Base-by-base conservation (phyloP, 2,888 invertebrate genomes). In the Acrobasis repandana region DNA sequence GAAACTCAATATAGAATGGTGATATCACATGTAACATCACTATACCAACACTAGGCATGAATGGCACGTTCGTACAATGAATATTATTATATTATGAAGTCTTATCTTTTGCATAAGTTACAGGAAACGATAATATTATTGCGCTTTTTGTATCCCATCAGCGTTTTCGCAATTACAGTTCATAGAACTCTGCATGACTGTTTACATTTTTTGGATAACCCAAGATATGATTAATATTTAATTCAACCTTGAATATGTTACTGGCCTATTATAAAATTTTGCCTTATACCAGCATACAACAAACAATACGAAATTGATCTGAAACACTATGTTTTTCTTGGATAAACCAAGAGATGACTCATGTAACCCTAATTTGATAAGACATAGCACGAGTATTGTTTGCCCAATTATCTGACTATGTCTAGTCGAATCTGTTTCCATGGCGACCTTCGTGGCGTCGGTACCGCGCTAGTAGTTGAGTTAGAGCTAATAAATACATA, bases 141-240 rank as follows among this genome's bases (percentile, higher is more conserved):
- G 61, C 58, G 61, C 56, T 64, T 63, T 69, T 61, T 49, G 61
- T 63, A 69, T 68, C 65, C 67, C 63, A 62, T 49, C 63, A 43
- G 69, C 62, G 71, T 71, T 71, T 65, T 64, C 63, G 69, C 68
- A 69, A 69, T 28, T 28, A 28, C 63, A 72, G 73, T 75, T 79
- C 76, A 70, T 71, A 68, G 75, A 72, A 75, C 72, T 67, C 66
- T 33, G 68, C 76, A 77, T 79, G 75, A 63, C 43, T 43, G 14
- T 43, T 43, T 43, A 36, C 11, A n/a, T 43, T 38, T 43, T 14
- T 20, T 57, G 46, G 46, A 46, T 47, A 20, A 18, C 28, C 15
- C 38, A 4, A 10, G 16, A 20, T 15, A 43, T 43, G 56, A 56
- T 16, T n/a, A 15, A 57, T 48, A 28, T 28, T 20, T 4, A 28